These are phyloP conservation scores for Dromococcyx pavoninus DNA, from an alignment of 2,797 vertebrate genomes.

Conservation along the genomic window DNA sequence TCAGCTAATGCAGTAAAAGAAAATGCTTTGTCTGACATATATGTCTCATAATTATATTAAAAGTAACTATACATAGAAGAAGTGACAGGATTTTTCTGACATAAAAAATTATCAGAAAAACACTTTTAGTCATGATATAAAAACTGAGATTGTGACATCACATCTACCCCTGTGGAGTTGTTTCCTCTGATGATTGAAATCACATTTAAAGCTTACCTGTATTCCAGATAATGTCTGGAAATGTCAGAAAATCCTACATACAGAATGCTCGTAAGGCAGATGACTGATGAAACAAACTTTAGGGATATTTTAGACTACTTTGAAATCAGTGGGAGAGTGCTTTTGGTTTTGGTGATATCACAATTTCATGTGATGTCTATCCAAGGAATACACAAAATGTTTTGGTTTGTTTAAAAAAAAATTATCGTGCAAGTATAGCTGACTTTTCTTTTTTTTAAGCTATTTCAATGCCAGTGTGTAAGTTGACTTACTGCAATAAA, in stretches of 20 bases:
- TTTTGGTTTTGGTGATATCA: not conserved
- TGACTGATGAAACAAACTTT: not conserved
- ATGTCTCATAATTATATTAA: not conserved
- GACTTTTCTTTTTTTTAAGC: not conserved
- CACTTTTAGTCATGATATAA: not conserved
- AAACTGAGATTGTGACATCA: not conserved
- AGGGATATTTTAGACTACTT: not conserved
- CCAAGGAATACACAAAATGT: not conserved
- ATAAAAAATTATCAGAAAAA: not conserved
- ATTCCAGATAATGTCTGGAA: not conserved
- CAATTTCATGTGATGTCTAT: not conserved
- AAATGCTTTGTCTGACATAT: not conserved
- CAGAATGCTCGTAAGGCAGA: not conserved
- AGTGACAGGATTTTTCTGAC: not conserved
- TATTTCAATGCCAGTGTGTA: not conserved
- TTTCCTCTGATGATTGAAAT: not conserved
- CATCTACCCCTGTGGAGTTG: not conserved
- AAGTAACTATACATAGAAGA: not conserved
- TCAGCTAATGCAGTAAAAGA: not conserved
- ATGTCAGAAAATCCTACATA: not conserved
- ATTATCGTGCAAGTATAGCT: not conserved
- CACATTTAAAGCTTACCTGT: not conserved
- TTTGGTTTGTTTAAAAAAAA: not conserved
- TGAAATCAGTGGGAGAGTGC: not conserved
- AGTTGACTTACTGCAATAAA: not conserved